Evolutionary conservation across 35 echinoderm and acorn worm species (phyloP), one percentile per base, ranked within the genome.

Genomic region (Lytechinus variegatus): DNA sequence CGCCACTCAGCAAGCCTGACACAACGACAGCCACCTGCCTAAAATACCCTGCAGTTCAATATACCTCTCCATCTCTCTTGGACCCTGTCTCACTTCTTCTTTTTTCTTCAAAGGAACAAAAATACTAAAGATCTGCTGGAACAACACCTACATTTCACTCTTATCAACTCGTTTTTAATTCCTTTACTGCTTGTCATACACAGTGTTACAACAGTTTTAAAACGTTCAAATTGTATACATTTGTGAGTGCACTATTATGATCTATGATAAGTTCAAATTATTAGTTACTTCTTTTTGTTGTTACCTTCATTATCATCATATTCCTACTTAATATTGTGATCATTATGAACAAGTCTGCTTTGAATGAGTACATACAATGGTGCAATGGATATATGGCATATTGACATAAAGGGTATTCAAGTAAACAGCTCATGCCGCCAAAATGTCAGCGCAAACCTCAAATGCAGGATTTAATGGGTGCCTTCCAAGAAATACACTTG

Each of bases 21-120:
- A 16, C 52, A 9, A 27, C 53, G 92, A 93, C 92, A 93, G 54
- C 55, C 92, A 93, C 92, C 92, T 93, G 92, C 27, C 52, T 54
- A 12, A 33, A 93, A 55, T 93, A 93, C 92, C 92, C 53, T 27
- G 27, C 16, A 44, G 92, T 28, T 93, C 53, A 55, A 93, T 54
- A 53, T 27, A 57, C 54, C 28, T 10, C 13, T 57, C 92, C 28
- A 8, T 55, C 56, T 58, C 56, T 58, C 6, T 58, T 58, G 9
- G 92, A 54, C 53, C n/a, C 53, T 28, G 57, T 2, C n/a, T 93
- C 92, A 93, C 53, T 55, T 57, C 92, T 54, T 44, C 53, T 54
- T 27, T 55, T 55, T 24, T 54, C 28, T 44, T 24, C 6, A 4
- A 54, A 33, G 88, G 28, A 93, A 93, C n/a, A 93, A 93, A 56